Evolutionary conservation across 2,888 invertebrate species (phyloP), one percentile per base, ranked within the genome.

Genomic region (Malthinus seriepunctatus): DNA sequence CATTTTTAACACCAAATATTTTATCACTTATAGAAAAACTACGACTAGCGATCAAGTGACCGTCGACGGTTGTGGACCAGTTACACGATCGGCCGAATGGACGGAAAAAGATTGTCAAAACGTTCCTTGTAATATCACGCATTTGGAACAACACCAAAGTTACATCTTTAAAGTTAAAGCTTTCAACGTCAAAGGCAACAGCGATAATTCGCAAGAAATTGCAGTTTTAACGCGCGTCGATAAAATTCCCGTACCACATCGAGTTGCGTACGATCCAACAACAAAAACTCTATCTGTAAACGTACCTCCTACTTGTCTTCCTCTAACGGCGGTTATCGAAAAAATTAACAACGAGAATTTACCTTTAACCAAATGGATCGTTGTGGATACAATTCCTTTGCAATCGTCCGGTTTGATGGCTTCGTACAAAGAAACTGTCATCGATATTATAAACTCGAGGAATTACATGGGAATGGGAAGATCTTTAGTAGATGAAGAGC

Each of bases 161-260:
- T 95, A 94, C 75, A 84, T 88, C 0, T 93, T 95, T 79, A 93
- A 92, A 84, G 87, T 91, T 58, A 93, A 92, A 79, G 94, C 94
- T 0, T 84, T 91, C 63, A 95, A 95, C 73, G 90, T 91, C 0
- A 92, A 92, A 77, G 93, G 93, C 10, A 87, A 89, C 66, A 94
- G 94, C 62, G 91, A 91, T 65, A 92, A 89, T 72, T 95, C 95
- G 0, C 91, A 91, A 69, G 93, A 93, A 74, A 87, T 92, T 44
- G 83, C 86, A 1, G 89, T 88, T 37, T 88, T 89, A 3, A 95
- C 95, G 0, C 88, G 90, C 69, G 93, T 95, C 11, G 91, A 93
- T 66, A 85, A 89, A 71, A 92, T 95, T 50, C 89, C 91, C 1
- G 81, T 88, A 0, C 91, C 94, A 0, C 84, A 91, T 64, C 85